A percentile compares a stretch with the other conserved stretches of the same genome.
phyloP scores from a whole-genome alignment of 2,797 vertebrate genomes.

The Ceryle rudis region DNA sequence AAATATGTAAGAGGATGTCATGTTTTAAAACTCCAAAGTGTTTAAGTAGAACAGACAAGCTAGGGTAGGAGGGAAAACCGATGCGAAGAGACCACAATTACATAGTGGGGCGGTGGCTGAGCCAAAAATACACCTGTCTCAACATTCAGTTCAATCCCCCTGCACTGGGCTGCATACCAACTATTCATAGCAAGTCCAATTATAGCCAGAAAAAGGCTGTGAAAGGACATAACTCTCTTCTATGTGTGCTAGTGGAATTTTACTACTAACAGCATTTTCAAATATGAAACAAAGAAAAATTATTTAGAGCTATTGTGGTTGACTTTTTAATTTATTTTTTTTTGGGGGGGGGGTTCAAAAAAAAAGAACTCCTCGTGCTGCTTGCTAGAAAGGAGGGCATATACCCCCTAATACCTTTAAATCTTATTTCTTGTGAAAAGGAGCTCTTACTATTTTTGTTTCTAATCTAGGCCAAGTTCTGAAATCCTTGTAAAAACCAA shows the following conservation, averaged over 20 bases:
- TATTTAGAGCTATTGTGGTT: neutral
- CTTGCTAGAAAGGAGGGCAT: constrained; percentile 40
- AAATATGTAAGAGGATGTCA: neutral
- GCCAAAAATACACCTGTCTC: constrained; percentile 66
- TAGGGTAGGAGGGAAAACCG: neutral
- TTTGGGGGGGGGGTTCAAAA: neutral
- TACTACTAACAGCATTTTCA: neutral
- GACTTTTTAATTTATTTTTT: neutral
- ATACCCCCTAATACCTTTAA: constrained; percentile 51
- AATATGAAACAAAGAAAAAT: neutral
- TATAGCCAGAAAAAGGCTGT: constrained; percentile 32
- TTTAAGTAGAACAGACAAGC: constrained; percentile 40
- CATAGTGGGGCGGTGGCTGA: neutral
- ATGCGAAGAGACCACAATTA: neutral
- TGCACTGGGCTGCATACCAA: constrained; percentile 30
- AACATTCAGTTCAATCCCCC: constrained; percentile 1
- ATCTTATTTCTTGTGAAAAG: constrained; percentile 50
- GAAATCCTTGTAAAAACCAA: constrained; percentile 64
- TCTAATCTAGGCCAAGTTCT: constrained; percentile 67
- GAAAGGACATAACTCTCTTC: neutral
- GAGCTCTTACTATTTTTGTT: constrained; percentile 62
- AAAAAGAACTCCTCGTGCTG: neutral
- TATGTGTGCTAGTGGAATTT: constrained; percentile 22
- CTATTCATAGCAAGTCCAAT: constrained; percentile 49
- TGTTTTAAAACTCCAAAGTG: neutral